Base-by-base conservation (phyloP, 2,888 invertebrate species). In the Amphipoea lucens region DNA sequence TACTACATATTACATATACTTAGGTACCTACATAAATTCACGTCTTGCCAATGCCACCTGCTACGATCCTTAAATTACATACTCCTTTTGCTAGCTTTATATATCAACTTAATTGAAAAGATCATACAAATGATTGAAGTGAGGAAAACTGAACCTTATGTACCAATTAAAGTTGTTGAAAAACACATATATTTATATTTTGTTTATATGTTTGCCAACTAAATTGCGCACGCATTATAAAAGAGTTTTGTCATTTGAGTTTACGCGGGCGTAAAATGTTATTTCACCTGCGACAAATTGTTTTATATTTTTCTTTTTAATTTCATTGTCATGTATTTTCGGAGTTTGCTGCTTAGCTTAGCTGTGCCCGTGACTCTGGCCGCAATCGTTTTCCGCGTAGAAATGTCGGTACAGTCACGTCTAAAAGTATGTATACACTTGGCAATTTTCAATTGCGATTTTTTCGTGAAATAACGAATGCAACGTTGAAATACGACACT, bases 291-390 rank as follows among this genome's bases (percentile, higher is more conserved):
- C 11, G 57, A 69, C 63, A 60, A 42, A 84, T 57, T 40, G 62
- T 57, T 70, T 63, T 45, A 54, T 23, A 54, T 73, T 79, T 40
- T 67, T 80, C 42, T 63, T 71, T 81, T 42, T 67, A 45, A 71
- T 81, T 84, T 84, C 81, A 82, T 84, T 82, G 80, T 84, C 84
- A 84, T 79, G 60, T 82, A 84, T 82, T 82, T 82, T 72, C 17
- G 62, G 80, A 2, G 12, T 62, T 66, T 11, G 14, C 14, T 67
- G n/a, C n/a, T n/a, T n/a, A n/a, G 2, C 76, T 36, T 51, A 67
- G 82, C 66, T 67, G n/a, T 54, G 76, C 1, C 29, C 51, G 23
- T 20, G 66, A 2, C 2, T 81, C 11, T 29, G n/a, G 48, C 23
- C 4, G n/a, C 54, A 11, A 45, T 20, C 0, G 2, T 54, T 60